A percentile compares a stretch with the other conserved stretches of the same genome.
Evolutionary conservation across 1,140 invertebrate species (phyloP).

Genomic region (Scaptomyza hsui): DNA sequence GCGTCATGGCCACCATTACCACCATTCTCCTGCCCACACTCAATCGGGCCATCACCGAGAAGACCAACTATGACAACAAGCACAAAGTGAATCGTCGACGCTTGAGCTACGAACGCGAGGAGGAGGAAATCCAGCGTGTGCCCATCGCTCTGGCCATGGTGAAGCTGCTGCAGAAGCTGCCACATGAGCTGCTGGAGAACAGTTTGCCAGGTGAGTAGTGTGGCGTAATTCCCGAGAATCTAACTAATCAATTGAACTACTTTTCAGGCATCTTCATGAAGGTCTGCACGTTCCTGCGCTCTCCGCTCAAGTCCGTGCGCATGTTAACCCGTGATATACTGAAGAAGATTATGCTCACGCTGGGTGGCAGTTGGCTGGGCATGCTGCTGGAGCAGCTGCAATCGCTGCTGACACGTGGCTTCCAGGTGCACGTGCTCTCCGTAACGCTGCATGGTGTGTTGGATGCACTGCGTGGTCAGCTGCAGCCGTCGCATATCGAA

Average conservation of each 20-base stretch:
- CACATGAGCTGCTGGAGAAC: constrained; percentile 88
- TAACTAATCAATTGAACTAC: background rate
- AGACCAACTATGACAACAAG: constrained; percentile 90
- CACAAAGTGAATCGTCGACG: constrained; percentile 92
- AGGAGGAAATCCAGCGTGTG: constrained; percentile 95
- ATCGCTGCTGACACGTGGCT: constrained; percentile 92
- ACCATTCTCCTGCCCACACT: constrained; percentile 85
- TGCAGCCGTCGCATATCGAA: constrained; percentile 89
- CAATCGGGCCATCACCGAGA: constrained; percentile 87
- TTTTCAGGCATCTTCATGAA: constrained; percentile 91
- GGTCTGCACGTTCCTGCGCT: constrained; percentile 94
- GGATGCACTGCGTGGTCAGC: constrained; percentile 87
- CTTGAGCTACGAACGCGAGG: constrained; percentile 88
- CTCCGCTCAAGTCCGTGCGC: constrained; percentile 94
- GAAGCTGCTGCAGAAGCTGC: constrained; percentile 95
- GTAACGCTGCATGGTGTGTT: constrained; percentile 95
- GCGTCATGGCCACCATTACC: constrained; percentile 89
- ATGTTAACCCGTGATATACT: constrained; percentile 93
- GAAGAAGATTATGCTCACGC: constrained; percentile 92
- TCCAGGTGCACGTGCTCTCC: constrained; percentile 96
- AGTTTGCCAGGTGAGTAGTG: constrained; percentile 88
- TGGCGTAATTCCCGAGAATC: constrained; percentile 62
- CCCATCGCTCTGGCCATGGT: constrained; percentile 96
- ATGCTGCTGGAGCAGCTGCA: constrained; percentile 92
- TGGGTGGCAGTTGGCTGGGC: constrained; percentile 93